Evolutionary conservation across 2,113 vertebrate genomes (phyloP), one percentile per base, ranked within the genome.

Genomic region (Ageneiosus marmoratus): DNA sequence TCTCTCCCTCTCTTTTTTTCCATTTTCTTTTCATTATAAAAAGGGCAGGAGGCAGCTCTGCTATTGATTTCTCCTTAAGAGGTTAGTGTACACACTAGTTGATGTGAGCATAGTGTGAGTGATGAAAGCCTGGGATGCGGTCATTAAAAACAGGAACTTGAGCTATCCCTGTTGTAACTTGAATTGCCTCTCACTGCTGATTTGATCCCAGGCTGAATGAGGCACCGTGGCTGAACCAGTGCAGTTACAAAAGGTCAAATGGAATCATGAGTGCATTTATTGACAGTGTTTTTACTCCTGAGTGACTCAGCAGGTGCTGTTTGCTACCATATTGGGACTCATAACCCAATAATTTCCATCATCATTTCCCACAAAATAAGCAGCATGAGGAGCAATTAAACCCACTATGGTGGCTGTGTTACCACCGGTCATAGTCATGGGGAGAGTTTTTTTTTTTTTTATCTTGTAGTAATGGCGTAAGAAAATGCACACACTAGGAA

Each of bases 61-160:
- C 34, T 82, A 84, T 87, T 84, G 83, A 87, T 87, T 84, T 79
- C 63, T 87, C 75, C 55, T 75, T 62, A 46, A 73, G 58, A 69
- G 16, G n/a, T 81, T 67, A 60, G 24, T 77, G 60, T 77, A 77
- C 55, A 78, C 27, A 74, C 74, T 37, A 34, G 32, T 24, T 44
- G 63, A 83, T 76, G 63, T 77, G 81, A 72, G 37, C 60, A 78
- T 65, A 73, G 79, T 48, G 82, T 48, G 50, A 83, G 56, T 50
- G 65, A 79, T 79, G 74, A 78, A 83, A 69, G 56, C 75, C 62
- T 58, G 34, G 75, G 74, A 83, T 13, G 73, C 15, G 70, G 65
- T 65, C n/a, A 79, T 85, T 73, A 75, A 46, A 34, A 70, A 78
- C 24, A 69, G 44, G 60, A 32, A 34, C 70, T 81, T 48, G 34